Conservation (phyloP, 1,140 invertebrate genomes). For the Drosophila orena region DNA sequence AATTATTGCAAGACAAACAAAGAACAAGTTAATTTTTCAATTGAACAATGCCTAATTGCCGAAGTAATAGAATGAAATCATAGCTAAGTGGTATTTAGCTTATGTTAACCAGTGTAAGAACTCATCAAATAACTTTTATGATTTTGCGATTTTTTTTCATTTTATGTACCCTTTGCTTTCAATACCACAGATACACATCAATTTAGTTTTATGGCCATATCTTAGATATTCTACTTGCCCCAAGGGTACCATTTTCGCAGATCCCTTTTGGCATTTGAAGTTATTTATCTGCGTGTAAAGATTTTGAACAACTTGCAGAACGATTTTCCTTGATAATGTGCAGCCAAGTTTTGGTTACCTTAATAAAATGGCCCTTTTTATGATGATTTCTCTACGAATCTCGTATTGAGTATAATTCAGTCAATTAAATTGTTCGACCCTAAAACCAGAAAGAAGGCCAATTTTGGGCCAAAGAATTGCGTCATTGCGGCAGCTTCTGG, state of each 20-base stretch:
- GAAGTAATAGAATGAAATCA: no score
- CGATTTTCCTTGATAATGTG: slow-evolving; percentile 28
- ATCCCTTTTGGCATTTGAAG: slow-evolving; percentile 44
- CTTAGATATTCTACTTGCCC: slow-evolving; percentile 22
- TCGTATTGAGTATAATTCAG: slow-evolving; percentile 32
- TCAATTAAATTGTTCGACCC: slow-evolving; percentile 50
- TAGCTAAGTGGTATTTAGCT: neutral
- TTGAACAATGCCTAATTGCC: no score
- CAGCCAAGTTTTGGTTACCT: slow-evolving; percentile 22
- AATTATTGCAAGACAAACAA: neutral
- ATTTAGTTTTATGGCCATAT: slow-evolving; percentile 60
- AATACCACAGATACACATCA: slow-evolving; percentile 28
- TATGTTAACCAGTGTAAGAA: neutral
- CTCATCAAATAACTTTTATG: slow-evolving; percentile 17
- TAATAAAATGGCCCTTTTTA: slow-evolving; percentile 42
- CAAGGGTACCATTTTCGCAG: slow-evolving; percentile 38
- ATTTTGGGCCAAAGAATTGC: slow-evolving; percentile 14
- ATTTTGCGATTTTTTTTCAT: slow-evolving; percentile 2
- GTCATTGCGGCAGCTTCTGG: slow-evolving; percentile 32
- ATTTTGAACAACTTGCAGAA: slow-evolving; percentile 34
- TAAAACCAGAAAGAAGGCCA: neutral
- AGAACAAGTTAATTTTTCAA: no score
- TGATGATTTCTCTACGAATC: slow-evolving; percentile 23
- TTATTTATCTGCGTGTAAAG: slow-evolving; percentile 37
- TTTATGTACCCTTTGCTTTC: slow-evolving; percentile 10